Base-by-base conservation (phyloP, 2,888 invertebrate genomes). In the Trypoxylon attenuatum region DNA sequence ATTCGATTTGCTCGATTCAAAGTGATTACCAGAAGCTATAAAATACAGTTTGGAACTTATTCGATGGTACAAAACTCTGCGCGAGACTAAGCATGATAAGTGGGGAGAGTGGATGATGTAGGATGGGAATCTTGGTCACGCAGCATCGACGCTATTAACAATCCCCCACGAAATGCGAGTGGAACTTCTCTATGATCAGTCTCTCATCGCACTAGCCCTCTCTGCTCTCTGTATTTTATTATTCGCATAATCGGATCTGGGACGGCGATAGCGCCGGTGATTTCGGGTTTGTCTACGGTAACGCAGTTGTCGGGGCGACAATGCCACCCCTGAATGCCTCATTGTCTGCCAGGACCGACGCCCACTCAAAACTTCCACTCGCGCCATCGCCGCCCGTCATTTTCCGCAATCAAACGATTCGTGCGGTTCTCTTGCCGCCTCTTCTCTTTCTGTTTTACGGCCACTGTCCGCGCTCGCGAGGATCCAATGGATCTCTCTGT, bases 201-300 rank as follows among this genome's bases (percentile, higher is more conserved):
- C 41, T 2, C 33, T 23, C 57, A 10, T 21, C 29, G 13, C 41
- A 16, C 42, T 43, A 53, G 53, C 46, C 41, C 38, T 22, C 38
- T 41, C 38, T n/a, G 1, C 42, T 60, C 60, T 39, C 46, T 65
- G 71, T 64, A 69, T 81, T 82, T 84, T 84, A 81, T 84, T 80
- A 79, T 80, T 78, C 80, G 76, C 73, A 81, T 85, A 84, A 85
- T 85, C 82, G 81, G 81, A 85, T 84, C 80, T 77, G 77, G 81
- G 66, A 74, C 70, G 78, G 78, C 76, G 80, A 82, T 82, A 79
- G 81, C 76, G 73, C 70, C 80, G 81, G 82, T 85, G 85, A 85
- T 85, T 84, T 85, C 79, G 79, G 84, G 83, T 85, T 85, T 85
- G 85, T 85, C 85, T 84, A 83, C 81, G 80, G 76, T 85, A 85